These are phyloP conservation scores for Ochropacha duplaris DNA, from an alignment of 2,888 invertebrate genomes.

Conservation along the genomic window DNA sequence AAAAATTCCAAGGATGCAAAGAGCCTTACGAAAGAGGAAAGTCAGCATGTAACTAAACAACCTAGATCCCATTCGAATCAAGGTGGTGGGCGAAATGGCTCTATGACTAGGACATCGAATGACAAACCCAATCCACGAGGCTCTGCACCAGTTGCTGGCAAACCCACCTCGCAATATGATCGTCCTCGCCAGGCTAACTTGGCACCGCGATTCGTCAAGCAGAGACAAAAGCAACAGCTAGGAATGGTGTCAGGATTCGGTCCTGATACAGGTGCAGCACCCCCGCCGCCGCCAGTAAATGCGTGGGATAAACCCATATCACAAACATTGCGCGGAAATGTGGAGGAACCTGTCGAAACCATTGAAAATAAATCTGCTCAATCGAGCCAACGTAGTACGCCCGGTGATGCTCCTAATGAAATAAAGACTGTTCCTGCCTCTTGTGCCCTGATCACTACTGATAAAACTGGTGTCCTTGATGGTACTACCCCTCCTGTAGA, in stretches of 20 bases:
- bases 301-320: constrained; percentile 95
- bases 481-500: constrained; percentile 91
- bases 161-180: constrained; percentile 67
- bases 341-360: constrained; percentile 61
- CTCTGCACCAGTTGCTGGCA: constrained; percentile 57
- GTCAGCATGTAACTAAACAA: constrained; percentile 52
- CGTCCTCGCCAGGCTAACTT: constrained; percentile 84
- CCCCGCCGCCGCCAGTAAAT: constrained; percentile 88
- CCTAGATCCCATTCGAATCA: constrained; percentile 76
- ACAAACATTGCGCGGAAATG: constrained; percentile 84
- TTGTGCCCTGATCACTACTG: constrained; percentile 51
- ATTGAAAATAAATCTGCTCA: constrained; percentile 65
- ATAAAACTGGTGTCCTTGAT: constrained; percentile 85
- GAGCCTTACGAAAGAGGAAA: constrained; percentile 65
- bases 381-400: constrained; percentile 73
- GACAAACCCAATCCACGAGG: constrained; percentile 67
- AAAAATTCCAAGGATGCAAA: constrained; percentile 87
- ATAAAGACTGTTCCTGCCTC: constrained; percentile 51
- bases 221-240: constrained; percentile 83
- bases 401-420: constrained; percentile 63
- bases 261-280: constrained; percentile 81
- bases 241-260: constrained; percentile 67
- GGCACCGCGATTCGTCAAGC: constrained; percentile 91
- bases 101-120: constrained; percentile 66
- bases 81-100: constrained; percentile 72